Conservation (phyloP, 92 coral and sea anemone genomes). For the Heteractis magnifica region DNA sequence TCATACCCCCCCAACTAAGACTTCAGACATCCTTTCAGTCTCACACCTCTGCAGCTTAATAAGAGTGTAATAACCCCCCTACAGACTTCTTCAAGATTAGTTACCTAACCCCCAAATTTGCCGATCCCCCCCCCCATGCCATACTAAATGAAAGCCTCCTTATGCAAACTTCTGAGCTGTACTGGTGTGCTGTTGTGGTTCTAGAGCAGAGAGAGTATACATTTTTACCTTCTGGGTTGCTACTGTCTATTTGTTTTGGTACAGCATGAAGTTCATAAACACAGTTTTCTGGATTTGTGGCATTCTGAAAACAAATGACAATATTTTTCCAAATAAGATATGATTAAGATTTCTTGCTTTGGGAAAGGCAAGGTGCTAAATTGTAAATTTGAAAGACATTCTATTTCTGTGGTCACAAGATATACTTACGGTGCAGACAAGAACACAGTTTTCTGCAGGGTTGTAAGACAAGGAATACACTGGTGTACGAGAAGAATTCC, state of each 20-base stretch:
- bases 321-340: not conserved
- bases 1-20: too few relatives aligned
- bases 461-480: slow-evolving; percentile 88
- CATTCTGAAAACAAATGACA: slow-evolving; percentile 47
- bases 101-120: too few relatives aligned
- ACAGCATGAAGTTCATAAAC: slow-evolving; percentile 98
- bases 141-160: too few relatives aligned
- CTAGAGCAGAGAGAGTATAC: too few relatives aligned
- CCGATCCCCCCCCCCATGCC: too few relatives aligned
- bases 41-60: too few relatives aligned
- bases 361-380: not conserved
- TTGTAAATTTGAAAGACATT: not conserved
- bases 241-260: slow-evolving; percentile 94
- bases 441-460: slow-evolving; percentile 98
- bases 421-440: slow-evolving; percentile 80
- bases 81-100: too few relatives aligned
- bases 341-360: not conserved
- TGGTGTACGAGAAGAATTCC: slow-evolving; percentile 90
- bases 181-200: too few relatives aligned
- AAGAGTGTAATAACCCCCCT: too few relatives aligned
- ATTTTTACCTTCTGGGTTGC: slow-evolving; percentile 88
- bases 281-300: slow-evolving; percentile 91
- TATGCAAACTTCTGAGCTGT: too few relatives aligned
- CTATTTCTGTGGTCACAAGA: not conserved
- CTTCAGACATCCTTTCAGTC: too few relatives aligned